phyloP scores from a whole-genome alignment of 1,140 invertebrate genomes.

The Planococcus citri region DNA sequence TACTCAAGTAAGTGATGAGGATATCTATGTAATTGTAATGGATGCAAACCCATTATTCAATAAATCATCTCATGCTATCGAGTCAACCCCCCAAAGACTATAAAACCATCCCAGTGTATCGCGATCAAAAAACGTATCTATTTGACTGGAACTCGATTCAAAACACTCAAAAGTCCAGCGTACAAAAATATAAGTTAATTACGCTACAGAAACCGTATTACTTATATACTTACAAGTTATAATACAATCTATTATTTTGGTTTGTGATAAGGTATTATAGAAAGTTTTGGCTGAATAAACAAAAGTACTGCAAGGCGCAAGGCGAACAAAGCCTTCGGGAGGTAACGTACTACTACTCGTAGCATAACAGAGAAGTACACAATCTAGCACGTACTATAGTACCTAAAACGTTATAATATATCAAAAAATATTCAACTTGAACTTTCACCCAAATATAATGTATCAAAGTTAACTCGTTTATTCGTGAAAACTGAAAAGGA shows the following conservation, averaged over 20 bases:
- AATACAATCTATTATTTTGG: not conserved
- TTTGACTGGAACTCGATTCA: too few species aligned
- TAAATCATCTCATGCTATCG: too few species aligned
- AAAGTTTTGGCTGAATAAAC: not conserved
- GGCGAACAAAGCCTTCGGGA: not conserved
- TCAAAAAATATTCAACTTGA: conserved; percentile 4
- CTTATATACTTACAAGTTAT: not conserved
- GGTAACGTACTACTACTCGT: not conserved
- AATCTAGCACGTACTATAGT: not conserved
- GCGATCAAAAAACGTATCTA: too few species aligned
- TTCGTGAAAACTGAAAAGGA: too few species aligned
- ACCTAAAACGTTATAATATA: not conserved
- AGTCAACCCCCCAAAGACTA: too few species aligned
- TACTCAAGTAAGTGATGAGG: too few species aligned
- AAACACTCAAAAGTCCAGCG: not conserved
- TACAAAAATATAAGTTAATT: conserved; percentile 8
- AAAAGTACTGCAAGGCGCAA: not conserved
- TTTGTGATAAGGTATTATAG: not conserved
- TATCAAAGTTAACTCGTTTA: not conserved
- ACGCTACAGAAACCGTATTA: not conserved
- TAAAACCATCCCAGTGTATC: too few species aligned
- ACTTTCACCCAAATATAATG: conserved; percentile 3
- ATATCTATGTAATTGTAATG: too few species aligned
- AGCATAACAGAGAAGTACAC: too few species aligned
- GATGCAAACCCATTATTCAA: too few species aligned